Base-by-base conservation (phyloP, 1,140 invertebrate genomes). In the Drosophila sechellia region DNA sequence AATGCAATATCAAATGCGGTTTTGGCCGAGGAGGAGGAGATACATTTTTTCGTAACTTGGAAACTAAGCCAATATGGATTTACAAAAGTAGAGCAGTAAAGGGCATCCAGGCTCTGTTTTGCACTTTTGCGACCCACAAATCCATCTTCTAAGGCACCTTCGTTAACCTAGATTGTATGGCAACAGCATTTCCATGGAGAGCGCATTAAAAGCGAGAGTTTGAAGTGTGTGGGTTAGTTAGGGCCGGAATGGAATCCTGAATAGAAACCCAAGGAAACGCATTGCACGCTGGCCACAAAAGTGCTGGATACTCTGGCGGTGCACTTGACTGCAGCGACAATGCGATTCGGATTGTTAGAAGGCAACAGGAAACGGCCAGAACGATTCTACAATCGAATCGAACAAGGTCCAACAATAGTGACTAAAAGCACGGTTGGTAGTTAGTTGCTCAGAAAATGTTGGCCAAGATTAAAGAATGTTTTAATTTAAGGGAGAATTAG, bases 121-220 rank as follows among this genome's bases (percentile, higher is more conserved):
- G 4, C 34, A 35, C 20, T 20, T 56, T 55, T 60, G 37, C 22
- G 15, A 35, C 57, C 54, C 55, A 78, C 50, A 50, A 37, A 53
- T 49, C 43, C 43, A 43, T 48, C 46, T 68, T 73, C 72, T 65
- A 69, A 81, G 77, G 77, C 66, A 69, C 74, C 79, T 89, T 87
- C 84, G 83, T 87, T 87, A 87, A 84, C 83, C 83, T 56, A 87
- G 83, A 77, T 87, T 83, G 52, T 15, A 39, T 25, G 49, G 43
- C 43, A 48, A 39, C 25, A 54, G 54, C 57, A 56, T 74, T 57
- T 73, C 74, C 53, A 77, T 77, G 61, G 65, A 79, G 61, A 31
- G 39, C 55, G 53, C 65, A 72, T 76, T 76, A 75, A 86, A 89
- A 89, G 84, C 70, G 56, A 83, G 71, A 79, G 84, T 83, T 86